These are phyloP conservation scores for Amblyjoppa fuscipennis DNA, from an alignment of 2,888 invertebrate species.

Conservation along the genomic window DNA sequence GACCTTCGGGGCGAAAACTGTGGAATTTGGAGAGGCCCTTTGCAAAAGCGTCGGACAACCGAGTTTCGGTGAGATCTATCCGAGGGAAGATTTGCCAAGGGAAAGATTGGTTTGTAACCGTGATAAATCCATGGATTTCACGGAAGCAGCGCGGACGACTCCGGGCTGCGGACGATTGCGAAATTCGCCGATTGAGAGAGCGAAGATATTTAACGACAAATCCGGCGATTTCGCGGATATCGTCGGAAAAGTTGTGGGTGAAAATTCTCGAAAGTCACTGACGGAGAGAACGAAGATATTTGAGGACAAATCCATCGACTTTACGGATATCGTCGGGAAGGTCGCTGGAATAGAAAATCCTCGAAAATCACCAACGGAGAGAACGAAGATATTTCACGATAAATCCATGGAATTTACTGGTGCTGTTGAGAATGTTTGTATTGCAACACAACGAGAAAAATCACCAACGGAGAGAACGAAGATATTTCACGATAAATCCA, in stretches of 20 bases:
- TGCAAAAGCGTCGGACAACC: neutral
- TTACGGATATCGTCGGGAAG: neutral
- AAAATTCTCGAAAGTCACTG: too few relatives aligned
- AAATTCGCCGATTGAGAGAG: slow-evolving; percentile 5
- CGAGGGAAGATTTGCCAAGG: neutral
- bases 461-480: too few relatives aligned
- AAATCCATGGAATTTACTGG: neutral
- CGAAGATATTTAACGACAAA: slow-evolving; percentile 29
- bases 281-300: slow-evolving; percentile 41
- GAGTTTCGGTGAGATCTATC: neutral
- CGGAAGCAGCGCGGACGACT: neutral
- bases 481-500: too few relatives aligned
- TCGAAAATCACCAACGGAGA: neutral
- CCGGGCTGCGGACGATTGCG: neutral
- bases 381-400: neutral
- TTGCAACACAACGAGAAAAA: too few relatives aligned
- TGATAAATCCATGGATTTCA: slow-evolving; percentile 33
- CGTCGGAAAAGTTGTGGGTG: too few relatives aligned
- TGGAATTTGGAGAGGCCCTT: slow-evolving; percentile 12
- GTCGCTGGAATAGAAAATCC: neutral
- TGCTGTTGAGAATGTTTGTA: too few relatives aligned
- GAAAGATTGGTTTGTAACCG: neutral
- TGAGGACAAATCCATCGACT: slow-evolving; percentile 25
- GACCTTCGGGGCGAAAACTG: slow-evolving; percentile 32
- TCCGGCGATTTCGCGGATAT: slow-evolving; percentile 8